These are phyloP conservation scores for Acanthochromis polyacanthus DNA, from an alignment of 2,113 vertebrate genomes.

Conservation along the genomic window DNA sequence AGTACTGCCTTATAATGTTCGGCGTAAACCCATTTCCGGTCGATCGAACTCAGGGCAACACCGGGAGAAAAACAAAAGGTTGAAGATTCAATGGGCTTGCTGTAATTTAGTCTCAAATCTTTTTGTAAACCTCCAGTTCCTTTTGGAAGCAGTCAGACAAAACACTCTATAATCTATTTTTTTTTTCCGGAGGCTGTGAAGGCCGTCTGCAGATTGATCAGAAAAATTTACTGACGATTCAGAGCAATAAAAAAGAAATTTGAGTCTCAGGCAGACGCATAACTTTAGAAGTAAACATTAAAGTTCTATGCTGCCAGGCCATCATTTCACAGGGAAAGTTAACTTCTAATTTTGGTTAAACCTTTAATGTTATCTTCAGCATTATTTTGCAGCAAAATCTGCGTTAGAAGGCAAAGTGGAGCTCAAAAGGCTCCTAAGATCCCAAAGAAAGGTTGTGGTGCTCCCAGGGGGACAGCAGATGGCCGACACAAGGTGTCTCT, in stretches of 20 bases:
- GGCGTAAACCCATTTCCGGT: constrained; percentile 59
- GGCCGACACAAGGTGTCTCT: constrained; percentile 56
- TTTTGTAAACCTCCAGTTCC: constrained; percentile 43
- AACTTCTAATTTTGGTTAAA: neutral
- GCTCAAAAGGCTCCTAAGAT: constrained; percentile 24
- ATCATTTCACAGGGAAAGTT: neutral
- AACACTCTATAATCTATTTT: neutral
- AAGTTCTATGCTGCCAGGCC: neutral
- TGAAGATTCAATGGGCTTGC: constrained; percentile 37
- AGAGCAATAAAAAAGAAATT: constrained; percentile 7
- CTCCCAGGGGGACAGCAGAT: constrained; percentile 57
- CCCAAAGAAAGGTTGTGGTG: constrained; percentile 35
- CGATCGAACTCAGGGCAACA: constrained; percentile 39
- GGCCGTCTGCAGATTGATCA: neutral
- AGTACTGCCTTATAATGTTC: constrained; percentile 58
- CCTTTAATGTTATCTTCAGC: constrained; percentile 5
- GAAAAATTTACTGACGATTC: neutral
- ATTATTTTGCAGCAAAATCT: constrained; percentile 2
- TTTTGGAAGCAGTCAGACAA: constrained; percentile 15
- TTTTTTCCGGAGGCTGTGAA: neutral
- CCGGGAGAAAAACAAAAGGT: constrained; percentile 55
- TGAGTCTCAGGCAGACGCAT: neutral
- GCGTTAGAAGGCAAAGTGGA: constrained; percentile 12
- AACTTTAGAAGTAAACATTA: neutral
- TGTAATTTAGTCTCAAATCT: constrained; percentile 37